phyloP scores from a whole-genome alignment of 1,140 invertebrate species.

The Acromyrmex charruanus region DNA sequence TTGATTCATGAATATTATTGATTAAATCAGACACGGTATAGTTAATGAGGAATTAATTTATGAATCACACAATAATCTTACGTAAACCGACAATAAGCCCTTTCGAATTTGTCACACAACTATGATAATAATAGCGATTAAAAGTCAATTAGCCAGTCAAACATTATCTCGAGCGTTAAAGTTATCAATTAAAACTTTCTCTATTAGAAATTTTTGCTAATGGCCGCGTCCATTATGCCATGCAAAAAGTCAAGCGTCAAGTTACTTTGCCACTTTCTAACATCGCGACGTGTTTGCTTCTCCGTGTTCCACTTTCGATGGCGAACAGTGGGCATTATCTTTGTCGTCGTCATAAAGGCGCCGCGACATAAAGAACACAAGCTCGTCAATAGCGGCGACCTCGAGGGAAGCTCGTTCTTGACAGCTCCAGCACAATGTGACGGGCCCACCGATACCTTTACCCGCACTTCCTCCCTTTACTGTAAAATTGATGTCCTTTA shows the following conservation, averaged over 20 bases:
- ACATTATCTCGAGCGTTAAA: conserved; percentile 21
- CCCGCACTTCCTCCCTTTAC: conserved; percentile 18
- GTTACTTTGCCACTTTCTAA: conserved; percentile 36
- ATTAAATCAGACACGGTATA: background rate
- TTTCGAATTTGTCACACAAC: background rate
- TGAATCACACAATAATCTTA: background rate
- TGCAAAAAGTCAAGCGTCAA: conserved; percentile 42
- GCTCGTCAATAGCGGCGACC: background rate
- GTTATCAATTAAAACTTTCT: conserved; percentile 56
- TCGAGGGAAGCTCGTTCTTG: conserved; percentile 59
- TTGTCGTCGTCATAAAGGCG: background rate
- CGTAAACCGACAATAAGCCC: background rate
- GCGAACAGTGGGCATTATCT: conserved; percentile 3
- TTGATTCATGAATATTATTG: background rate
- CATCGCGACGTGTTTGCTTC: background rate
- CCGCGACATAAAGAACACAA: conserved; percentile 69
- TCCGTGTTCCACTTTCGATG: conserved; percentile 23
- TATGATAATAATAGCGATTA: conserved; percentile 3
- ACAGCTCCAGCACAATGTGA: background rate
- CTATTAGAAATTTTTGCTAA: conserved; percentile 46
- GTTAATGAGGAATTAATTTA: background rate
- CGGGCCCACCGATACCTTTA: background rate
- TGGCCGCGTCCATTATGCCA: conserved; percentile 34
- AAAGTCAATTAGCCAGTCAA: conserved; percentile 49
- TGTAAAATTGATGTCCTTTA: conserved; percentile 63